Evolutionary conservation across 2,888 invertebrate genomes (phyloP).

Genomic region (Monopis laevigella): DNA sequence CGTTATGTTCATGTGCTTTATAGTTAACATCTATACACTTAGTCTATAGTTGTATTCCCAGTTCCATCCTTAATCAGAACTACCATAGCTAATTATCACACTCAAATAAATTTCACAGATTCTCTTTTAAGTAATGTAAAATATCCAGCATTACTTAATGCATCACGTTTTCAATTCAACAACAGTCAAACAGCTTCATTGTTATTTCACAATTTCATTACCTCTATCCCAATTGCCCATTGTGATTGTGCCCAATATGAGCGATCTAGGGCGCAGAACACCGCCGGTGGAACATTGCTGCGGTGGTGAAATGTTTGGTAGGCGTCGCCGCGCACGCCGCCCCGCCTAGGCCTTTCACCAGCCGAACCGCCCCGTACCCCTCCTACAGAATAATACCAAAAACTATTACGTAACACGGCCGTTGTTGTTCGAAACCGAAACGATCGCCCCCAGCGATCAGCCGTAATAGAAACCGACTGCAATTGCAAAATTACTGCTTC

Average conservation of each 20-base stretch:
- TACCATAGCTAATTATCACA: too few relatives aligned
- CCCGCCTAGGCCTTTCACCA: constrained; percentile 62
- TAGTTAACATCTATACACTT: too few relatives aligned
- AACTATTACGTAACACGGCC: constrained; percentile 42
- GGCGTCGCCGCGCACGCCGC: constrained; percentile 58
- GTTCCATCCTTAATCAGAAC: too few relatives aligned
- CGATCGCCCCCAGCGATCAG: constrained; percentile 31
- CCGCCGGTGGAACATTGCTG: constrained; percentile 22
- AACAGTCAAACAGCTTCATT: not conserved
- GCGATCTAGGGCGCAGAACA: constrained; percentile 50
- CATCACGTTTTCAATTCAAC: not conserved
- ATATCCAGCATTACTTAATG: not conserved
- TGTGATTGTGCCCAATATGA: constrained; percentile 25
- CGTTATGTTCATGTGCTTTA: too few relatives aligned
- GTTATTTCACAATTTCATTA: constrained; percentile 8
- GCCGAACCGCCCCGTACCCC: constrained; percentile 42
- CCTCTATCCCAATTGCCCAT: constrained; percentile 6
- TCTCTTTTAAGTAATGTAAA: too few relatives aligned
- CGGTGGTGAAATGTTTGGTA: constrained; percentile 58
- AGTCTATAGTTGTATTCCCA: too few relatives aligned
- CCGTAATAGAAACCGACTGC: not conserved
- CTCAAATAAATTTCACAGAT: too few relatives aligned
- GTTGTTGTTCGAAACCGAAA: constrained; percentile 47
- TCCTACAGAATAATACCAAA: constrained; percentile 17
- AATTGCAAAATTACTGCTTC: constrained; percentile 11